Percentiles rank a stretch among this genome's conserved stretches.
Conservation (phyloP, 2,888 invertebrate species). For the Ormyrus pomaceus region DNA sequence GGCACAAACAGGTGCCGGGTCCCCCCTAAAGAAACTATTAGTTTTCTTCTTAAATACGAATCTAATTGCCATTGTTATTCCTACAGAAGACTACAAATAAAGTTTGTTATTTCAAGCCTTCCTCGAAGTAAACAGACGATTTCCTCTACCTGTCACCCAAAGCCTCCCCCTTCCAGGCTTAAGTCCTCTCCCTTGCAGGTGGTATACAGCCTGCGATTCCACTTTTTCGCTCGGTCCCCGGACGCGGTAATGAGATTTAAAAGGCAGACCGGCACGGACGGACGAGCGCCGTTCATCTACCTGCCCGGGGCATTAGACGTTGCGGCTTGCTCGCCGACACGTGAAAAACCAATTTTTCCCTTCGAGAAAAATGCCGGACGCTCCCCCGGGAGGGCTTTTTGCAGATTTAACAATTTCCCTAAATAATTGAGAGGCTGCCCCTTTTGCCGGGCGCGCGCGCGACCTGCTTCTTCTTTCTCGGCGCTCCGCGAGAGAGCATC, state of each 20-base stretch:
- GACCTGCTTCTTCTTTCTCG: constrained; percentile 16
- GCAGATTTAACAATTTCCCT: constrained; percentile 65
- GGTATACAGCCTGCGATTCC: constrained; percentile 57
- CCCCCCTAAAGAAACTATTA: too few relatives aligned
- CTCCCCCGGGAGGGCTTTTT: constrained; percentile 41
- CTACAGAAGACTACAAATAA: constrained; percentile 12
- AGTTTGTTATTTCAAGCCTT: constrained; percentile 29
- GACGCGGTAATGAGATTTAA: constrained; percentile 70
- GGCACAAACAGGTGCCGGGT: too few relatives aligned
- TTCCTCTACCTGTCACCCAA: constrained; percentile 39
- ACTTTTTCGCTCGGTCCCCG: constrained; percentile 62
- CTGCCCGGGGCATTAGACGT: constrained; percentile 47
- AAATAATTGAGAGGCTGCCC: constrained; percentile 66
- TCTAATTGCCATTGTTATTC: constrained; percentile 32
- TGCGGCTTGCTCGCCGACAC: constrained; percentile 56
- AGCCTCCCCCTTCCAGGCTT: not conserved
- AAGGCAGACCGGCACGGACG: constrained; percentile 59
- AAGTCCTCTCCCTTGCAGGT: constrained; percentile 33
- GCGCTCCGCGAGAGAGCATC: constrained; percentile 23
- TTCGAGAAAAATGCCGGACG: constrained; percentile 41
- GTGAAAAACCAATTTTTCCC: constrained; percentile 59
- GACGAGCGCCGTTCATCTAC: constrained; percentile 39
- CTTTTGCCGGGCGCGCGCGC: constrained; percentile 24
- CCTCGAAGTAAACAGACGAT: not conserved
- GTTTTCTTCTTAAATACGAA: too few relatives aligned